Evolutionary conservation across 2,113 vertebrate genomes (phyloP).

Genomic region (Mixornis gularis): DNA sequence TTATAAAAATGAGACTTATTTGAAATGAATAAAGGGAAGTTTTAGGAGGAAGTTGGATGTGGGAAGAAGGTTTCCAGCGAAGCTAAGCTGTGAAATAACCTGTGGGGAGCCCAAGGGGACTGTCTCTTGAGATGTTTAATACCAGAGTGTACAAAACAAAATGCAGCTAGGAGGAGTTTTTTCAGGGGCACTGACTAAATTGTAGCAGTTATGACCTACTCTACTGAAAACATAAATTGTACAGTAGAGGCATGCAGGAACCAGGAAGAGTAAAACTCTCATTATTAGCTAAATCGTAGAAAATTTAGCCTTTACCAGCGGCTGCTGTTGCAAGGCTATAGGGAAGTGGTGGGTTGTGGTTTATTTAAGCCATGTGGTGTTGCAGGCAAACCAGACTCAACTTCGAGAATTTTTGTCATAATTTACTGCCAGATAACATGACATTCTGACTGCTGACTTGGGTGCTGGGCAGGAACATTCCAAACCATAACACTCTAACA

Average conservation of each 20-base stretch:
- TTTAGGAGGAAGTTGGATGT: background rate
- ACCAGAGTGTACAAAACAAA: background rate
- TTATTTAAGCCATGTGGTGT: background rate
- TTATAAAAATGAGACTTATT: background rate
- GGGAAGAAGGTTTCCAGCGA: background rate
- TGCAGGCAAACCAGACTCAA: background rate
- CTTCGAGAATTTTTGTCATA: background rate
- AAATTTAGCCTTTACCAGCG: background rate
- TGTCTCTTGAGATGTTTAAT: background rate
- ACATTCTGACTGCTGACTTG: background rate
- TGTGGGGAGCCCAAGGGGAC: background rate
- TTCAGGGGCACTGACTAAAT: background rate
- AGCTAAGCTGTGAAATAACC: background rate
- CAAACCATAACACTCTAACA: background rate
- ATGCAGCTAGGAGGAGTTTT: background rate
- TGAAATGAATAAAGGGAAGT: background rate
- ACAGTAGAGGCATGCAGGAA: background rate
- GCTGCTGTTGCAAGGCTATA: background rate
- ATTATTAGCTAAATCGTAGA: background rate
- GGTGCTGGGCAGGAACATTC: background rate
- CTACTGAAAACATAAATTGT: background rate
- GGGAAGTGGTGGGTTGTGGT: background rate
- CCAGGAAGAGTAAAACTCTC: background rate
- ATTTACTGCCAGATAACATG: background rate
- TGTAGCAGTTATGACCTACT: accelerated